Base-by-base conservation (phyloP, 2,888 invertebrate species). In the Corbicula japonica region DNA sequence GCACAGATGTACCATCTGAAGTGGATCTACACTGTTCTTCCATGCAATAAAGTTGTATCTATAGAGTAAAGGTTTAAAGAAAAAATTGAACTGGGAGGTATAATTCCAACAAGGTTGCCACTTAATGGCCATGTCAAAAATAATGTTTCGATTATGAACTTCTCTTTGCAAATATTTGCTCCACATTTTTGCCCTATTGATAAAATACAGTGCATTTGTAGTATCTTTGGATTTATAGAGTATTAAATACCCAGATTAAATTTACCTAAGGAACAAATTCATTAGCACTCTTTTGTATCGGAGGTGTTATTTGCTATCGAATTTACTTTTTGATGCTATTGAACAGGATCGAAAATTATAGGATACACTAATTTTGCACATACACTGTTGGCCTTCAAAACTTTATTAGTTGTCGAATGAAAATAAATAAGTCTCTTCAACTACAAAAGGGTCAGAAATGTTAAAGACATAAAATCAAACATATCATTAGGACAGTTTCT, bases 231-330 rank as follows among this genome's bases (percentile, higher is more conserved):
- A 58, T 58, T 58, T 58, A 35, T 35, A 8, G 23, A 10, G 5
- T 18, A 12, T n/a, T 58, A 58, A 35, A 23, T 8, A 38, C 30
- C 58, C 38, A 23, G 21, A n/a, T 58, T 58, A 58, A 58, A 58
- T 58, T 58, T 58, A 58, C 58, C 28, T 58, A 58, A 58, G 35
- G 58, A 35, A 35, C 34, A 35, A 58, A 58, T 58, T 58, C 58
- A 58, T 58, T 58, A 58, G 58, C 21, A 35, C 38, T 58, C 58
- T 58, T 26, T 58, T 58, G 58, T 58, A 12, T 12, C 2, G 10
- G 35, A n/a, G 58, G 35, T 58, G 58, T 58, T 58, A 58, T 58
- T 58, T 34, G 58, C 58, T 58, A 58, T 58, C 58, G 58, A 35
- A 35, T 58, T 34, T 35, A 38, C 35, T 18, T 4, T 58, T 58